Evolutionary conservation across 2,797 vertebrate species (phyloP).

Genomic region (Falco peregrinus): DNA sequence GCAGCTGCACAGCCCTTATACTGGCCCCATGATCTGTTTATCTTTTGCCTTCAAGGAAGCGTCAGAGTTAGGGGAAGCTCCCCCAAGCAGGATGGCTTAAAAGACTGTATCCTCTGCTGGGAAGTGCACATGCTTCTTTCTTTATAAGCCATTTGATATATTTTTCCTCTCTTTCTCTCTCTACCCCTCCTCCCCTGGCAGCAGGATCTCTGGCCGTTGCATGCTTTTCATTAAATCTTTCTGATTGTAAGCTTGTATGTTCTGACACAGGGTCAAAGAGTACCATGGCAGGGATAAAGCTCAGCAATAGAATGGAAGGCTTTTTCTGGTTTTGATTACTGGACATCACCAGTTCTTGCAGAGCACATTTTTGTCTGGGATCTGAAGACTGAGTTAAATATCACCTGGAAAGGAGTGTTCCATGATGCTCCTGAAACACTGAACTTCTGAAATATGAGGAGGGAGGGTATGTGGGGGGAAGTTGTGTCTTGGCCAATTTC

Average conservation of each 20-base stretch:
- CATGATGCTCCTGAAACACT: neutral
- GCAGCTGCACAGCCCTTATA: conserved; percentile 58
- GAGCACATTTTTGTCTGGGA: neutral
- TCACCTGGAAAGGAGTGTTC: neutral
- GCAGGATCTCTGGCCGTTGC: conserved; percentile 16
- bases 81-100: conserved; percentile 26
- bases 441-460: neutral
- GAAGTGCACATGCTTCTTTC: conserved; percentile 7
- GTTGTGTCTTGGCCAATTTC: neutral
- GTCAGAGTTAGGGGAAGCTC: conserved; percentile 26
- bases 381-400: neutral
- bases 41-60: conserved; percentile 59
- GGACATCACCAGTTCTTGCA: neutral
- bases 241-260: conserved; percentile 33
- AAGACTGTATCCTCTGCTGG: conserved; percentile 25
- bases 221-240: conserved; percentile 64
- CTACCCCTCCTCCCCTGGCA: neutral
- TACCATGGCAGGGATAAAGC: conserved; percentile 6
- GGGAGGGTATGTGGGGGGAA: neutral
- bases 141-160: conserved; percentile 28
- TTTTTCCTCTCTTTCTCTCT: conserved; percentile 4
- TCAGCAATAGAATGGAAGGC: neutral
- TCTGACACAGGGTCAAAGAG: conserved; percentile 43
- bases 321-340: conserved; percentile 42
- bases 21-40: conserved; percentile 56